Base-by-base conservation (phyloP, 2,888 invertebrate species). In the Drosophila nigricruria region DNA sequence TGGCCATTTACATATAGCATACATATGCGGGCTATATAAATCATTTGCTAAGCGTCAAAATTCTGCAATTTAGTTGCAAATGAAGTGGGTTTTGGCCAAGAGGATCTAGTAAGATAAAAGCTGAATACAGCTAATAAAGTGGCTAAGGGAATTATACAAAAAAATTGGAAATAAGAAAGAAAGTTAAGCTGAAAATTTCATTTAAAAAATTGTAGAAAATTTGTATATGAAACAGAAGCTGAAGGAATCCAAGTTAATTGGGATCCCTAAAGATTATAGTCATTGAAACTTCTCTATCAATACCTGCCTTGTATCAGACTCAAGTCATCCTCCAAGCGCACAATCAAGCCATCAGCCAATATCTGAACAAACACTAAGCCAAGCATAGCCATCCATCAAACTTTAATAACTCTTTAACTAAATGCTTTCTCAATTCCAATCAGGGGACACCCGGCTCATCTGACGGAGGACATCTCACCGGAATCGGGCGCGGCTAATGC, bases 401-500 rank as follows among this genome's bases (percentile, higher is more conserved):
- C 27, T 49, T 20, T 42, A 27, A 57, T 52, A 49, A 36, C 2
- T 20, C 9, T n/a, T 30, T 43, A 36, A 18, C 30, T 40, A 27
- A 57, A 10, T 25, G 32, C 20, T 27, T 38, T 54, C 56, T 27
- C 36, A 20, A 30, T 18, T 5, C 23, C 36, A 34, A 69, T 56
- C 62, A 93, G 94, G 82, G 94, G 94, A 25, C 91, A 92, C 70
- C 93, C 93, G 45, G 93, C 93, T 32, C 92, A 93, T 86, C 85
- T 90, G 12, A 83, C 83, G 20, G 92, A 92, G 70, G 92, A 92
- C 65, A 79, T 89, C 62, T 92, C 92, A 49, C 90, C 90, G 38
- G 93, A 93, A 81, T 85, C 91, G 67, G 91, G 90, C 30, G 87
- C 82, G 27, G 82, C 81, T 34, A 82, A 74, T 57, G 82, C 81